Conservation (phyloP, 2,113 vertebrate genomes). For the Zosterops japonicus region DNA sequence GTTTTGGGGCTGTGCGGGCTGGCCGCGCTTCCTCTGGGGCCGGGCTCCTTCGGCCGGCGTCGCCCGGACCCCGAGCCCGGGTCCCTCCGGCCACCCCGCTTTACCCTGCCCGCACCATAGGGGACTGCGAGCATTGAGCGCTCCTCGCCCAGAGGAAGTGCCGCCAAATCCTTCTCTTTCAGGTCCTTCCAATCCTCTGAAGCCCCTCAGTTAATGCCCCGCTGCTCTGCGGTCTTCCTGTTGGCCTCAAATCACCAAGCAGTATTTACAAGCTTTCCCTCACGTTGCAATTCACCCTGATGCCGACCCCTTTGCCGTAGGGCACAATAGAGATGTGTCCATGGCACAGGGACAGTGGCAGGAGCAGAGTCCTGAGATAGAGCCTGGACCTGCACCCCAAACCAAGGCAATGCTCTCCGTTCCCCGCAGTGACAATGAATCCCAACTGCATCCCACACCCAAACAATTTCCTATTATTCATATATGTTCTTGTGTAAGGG, state of each 20-base stretch:
- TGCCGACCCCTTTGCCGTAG: background rate
- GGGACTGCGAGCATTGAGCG: background rate
- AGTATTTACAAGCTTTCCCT: background rate
- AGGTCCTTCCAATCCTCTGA: background rate
- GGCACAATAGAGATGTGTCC: background rate
- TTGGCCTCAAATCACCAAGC: background rate
- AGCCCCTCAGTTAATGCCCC: background rate
- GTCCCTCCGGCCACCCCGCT: background rate
- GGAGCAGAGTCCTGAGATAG: background rate
- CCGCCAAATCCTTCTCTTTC: conserved; percentile 5
- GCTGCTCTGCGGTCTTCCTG: background rate
- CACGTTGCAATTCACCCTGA: accelerated
- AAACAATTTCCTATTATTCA: background rate
- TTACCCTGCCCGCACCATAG: background rate
- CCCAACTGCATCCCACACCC: background rate
- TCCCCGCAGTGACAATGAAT: background rate
- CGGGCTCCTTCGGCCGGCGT: background rate
- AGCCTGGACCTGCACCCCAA: background rate
- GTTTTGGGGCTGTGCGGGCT: too few species aligned
- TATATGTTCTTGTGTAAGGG: background rate
- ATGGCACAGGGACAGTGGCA: background rate
- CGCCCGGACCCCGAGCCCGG: background rate
- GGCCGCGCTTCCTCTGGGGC: background rate
- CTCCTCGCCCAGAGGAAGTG: background rate
- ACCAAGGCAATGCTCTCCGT: background rate